A percentile compares a stretch with the other conserved stretches of the same genome.
phyloP scores from a whole-genome alignment of 2,888 invertebrate genomes.

The Nymphalis c-album region DNA sequence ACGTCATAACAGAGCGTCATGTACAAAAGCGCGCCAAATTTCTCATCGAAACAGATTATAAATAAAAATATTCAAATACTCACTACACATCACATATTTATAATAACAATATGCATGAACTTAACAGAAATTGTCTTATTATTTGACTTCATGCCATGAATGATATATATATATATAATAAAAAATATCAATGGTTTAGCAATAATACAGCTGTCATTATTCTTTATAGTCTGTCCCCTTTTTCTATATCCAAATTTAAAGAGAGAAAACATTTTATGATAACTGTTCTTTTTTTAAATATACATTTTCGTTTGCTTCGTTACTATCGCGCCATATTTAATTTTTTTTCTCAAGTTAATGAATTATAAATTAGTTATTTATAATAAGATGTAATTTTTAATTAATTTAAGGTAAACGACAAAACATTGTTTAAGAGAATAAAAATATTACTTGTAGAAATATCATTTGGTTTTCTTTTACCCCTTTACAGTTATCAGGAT shows the following conservation, averaged over 20 bases:
- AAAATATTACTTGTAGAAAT: constrained; percentile 29
- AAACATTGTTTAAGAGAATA: constrained; percentile 33
- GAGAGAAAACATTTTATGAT: neutral
- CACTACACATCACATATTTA: too few species aligned
- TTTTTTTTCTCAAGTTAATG: constrained; percentile 9
- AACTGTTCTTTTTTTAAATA: neutral
- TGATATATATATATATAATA: too few species aligned
- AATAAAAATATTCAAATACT: too few species aligned
- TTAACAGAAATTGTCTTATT: too few species aligned
- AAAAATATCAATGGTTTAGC: too few species aligned
- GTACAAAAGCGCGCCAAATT: too few species aligned
- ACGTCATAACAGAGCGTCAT: too few species aligned
- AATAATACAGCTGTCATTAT: too few species aligned
- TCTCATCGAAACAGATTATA: too few species aligned
- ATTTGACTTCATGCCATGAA: too few species aligned
- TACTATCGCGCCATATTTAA: constrained; percentile 26
- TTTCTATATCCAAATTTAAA: neutral
- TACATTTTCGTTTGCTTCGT: too few species aligned
- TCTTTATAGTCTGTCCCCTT: neutral
- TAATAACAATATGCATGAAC: too few species aligned
- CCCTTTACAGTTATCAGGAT: neutral
- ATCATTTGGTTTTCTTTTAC: constrained; percentile 15
- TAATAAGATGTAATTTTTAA: constrained; percentile 20
- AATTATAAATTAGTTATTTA: constrained; percentile 2
- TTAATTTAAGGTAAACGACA: constrained; percentile 9